Evolutionary conservation across 2,888 invertebrate genomes (phyloP), one percentile per base, ranked within the genome.

Genomic region (Diarsia dahlii): DNA sequence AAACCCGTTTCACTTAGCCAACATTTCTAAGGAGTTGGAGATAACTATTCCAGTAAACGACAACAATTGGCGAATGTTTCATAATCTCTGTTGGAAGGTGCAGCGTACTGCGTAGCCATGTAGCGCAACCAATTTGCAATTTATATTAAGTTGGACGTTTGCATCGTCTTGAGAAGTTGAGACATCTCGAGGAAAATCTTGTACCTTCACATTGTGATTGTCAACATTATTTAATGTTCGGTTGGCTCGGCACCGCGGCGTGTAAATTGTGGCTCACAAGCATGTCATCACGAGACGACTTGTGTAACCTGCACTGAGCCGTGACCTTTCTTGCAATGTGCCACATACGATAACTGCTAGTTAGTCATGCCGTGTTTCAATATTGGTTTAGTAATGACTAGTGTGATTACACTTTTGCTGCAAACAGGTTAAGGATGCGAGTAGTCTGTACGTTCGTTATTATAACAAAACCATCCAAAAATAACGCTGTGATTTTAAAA

Each of bases 291-390:
- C 67, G 67, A 79, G 82, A 78, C 73, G 79, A 62, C 81, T 93
- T 93, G 89, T 90, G 90, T 89, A 93, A 93, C 86, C 66, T 80
- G 78, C 72, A 74, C 70, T 84, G 85, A 90, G 88, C 92, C 92
- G 84, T 92, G 93, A 93, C 93, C 93, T 94, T 93, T 93, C 81
- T 79, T 84, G 88, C 84, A 87, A 85, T 85, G 84, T 85, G 87
- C 80, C 84, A 82, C 82, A 83, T 77, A 75, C 84, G 78, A 71
- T 81, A 79, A 72, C 82, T 78, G 15, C 73, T 80, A 77, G 78
- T 80, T 80, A 73, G 87, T 90, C 89, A 89, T 89, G 88, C 48
- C 86, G 69, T 71, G 76, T 76, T 78, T 82, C 69, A 80, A 79
- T 78, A 81, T 76, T 80, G 56, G 60, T 81, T 82, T 72, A 80